Conservation (phyloP, 2,888 invertebrate genomes). For the Drosophila monieri region DNA sequence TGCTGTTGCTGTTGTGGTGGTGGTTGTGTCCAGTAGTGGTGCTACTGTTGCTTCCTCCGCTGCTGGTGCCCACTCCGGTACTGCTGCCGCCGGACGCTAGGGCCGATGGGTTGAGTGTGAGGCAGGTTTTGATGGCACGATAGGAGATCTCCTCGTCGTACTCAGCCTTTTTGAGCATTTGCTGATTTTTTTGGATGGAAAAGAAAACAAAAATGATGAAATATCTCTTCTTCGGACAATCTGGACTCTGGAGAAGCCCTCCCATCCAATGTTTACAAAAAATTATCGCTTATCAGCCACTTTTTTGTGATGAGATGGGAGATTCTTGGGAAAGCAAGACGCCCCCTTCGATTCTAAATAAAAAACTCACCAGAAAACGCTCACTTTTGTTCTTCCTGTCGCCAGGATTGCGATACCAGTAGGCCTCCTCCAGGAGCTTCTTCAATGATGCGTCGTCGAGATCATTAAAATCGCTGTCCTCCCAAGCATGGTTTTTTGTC, state of each 20-base stretch:
- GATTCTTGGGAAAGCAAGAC: too few relatives aligned
- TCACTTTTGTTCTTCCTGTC: slow-evolving; percentile 93
- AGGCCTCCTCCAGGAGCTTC: slow-evolving; percentile 92
- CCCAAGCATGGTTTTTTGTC: slow-evolving; percentile 77
- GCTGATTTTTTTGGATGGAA: slow-evolving; percentile 82
- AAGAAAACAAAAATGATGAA: too few relatives aligned
- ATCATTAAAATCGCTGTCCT: slow-evolving; percentile 85
- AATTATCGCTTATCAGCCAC: slow-evolving; percentile 18
- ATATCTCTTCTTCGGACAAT: too few relatives aligned
- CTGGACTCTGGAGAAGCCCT: too few relatives aligned
- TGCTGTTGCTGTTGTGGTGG: background rate
- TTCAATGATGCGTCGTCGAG: slow-evolving; percentile 91
- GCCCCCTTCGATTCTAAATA: too few relatives aligned
- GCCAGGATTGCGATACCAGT: slow-evolving; percentile 93
- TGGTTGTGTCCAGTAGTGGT: slow-evolving; percentile 36
- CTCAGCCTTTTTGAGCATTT: slow-evolving; percentile 90
- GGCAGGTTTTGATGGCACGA: slow-evolving; percentile 81
- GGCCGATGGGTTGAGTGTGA: slow-evolving; percentile 71
- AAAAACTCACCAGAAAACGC: slow-evolving; percentile 88
- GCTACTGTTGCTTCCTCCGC: slow-evolving; percentile 32
- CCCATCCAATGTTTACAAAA: too few relatives aligned
- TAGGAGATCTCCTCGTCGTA: slow-evolving; percentile 87
- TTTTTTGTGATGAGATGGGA: too few relatives aligned
- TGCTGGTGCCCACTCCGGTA: slow-evolving; percentile 45
- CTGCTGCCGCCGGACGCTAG: slow-evolving; percentile 64